Base-by-base conservation (phyloP, 2,113 vertebrate species). In the Amphiprion ocellaris region DNA sequence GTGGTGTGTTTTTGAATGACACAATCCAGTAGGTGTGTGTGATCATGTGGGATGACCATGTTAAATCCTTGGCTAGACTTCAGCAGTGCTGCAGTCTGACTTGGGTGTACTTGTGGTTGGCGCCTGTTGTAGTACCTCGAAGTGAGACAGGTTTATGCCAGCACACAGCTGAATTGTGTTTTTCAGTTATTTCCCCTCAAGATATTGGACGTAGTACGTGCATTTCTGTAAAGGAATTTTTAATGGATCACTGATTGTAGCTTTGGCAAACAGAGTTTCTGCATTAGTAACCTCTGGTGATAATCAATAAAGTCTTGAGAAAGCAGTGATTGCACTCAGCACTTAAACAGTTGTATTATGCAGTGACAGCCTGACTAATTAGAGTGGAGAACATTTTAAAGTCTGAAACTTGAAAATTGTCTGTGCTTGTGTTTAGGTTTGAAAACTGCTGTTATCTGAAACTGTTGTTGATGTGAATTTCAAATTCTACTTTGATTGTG, bases 161-260 rank as follows among this genome's bases (percentile, higher is more conserved):
- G 47, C 52, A 63, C 49, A 52, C 44, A 67, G 79, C 59, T 41
- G 62, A 70, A 60, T 62, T 21, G 49, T 50, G 49, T 58, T 56
- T 65, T 60, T 62, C 33, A 30, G 47, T 68, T 58, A 37, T 72
- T 60, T 59, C 23, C 24, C 47, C 8, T 74, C 39, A 33, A 2
- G 60, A 70, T 24, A 60, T n/a, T 61, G 65, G 19, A 68, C 69
- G 33, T 37, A 37, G 33, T 53, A 5, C 0, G 23, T 26, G 33
- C 17, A 44, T 54, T 85, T 16, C 55, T 69, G 70, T 58, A 55
- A 81, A 69, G 70, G 39, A 65, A 58, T 83, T 79, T 63, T 69
- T 76, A 83, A 87, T 68, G 71, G 74, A 33, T 84, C 53, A 82
- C 78, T 79, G 84, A 82, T 82, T 82, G 41, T 49, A 69, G 76